A percentile compares a stretch with the other conserved stretches of the same genome.
Conservation (phyloP, 2,797 vertebrate genomes). For the Crenichthys baileyi region DNA sequence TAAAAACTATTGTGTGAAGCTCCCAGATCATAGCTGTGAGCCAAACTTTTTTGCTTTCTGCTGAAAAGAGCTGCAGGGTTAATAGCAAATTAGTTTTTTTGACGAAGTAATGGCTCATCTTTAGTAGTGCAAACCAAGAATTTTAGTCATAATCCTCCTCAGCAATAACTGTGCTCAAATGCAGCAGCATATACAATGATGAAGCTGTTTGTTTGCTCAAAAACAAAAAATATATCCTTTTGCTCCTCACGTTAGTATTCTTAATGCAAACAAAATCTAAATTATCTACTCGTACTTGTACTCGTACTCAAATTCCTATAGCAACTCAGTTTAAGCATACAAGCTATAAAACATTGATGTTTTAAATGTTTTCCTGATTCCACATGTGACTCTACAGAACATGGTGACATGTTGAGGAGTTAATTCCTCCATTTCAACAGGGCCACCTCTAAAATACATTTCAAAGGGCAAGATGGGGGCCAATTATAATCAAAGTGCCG, state of each 20-base stretch:
- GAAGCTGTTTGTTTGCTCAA: neutral
- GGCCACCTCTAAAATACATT: neutral
- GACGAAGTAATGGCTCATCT: neutral
- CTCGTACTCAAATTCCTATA: too few species aligned
- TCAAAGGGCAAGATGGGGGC: neutral
- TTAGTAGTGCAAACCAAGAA: neutral
- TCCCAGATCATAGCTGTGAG: neutral
- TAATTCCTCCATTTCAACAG: neutral
- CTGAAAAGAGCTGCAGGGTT: neutral
- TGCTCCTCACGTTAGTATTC: neutral
- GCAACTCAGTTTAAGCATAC: too few species aligned
- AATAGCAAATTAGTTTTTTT: slow-evolving; percentile 6
- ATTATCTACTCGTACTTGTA: too few species aligned
- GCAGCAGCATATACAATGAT: neutral
- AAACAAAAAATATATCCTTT: neutral
- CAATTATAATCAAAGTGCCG: neutral
- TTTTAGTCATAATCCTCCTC: neutral
- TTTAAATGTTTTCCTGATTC: too few species aligned
- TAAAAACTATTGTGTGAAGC: neutral
- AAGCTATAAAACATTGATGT: neutral
- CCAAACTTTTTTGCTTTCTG: neutral
- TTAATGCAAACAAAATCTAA: neutral
- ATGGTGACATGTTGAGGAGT: neutral
- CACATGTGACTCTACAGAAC: neutral
- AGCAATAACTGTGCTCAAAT: neutral